A percentile compares a stretch with the other conserved stretches of the same genome.
Conservation (phyloP, 2,797 vertebrate species). For the Echiichthys vipera region DNA sequence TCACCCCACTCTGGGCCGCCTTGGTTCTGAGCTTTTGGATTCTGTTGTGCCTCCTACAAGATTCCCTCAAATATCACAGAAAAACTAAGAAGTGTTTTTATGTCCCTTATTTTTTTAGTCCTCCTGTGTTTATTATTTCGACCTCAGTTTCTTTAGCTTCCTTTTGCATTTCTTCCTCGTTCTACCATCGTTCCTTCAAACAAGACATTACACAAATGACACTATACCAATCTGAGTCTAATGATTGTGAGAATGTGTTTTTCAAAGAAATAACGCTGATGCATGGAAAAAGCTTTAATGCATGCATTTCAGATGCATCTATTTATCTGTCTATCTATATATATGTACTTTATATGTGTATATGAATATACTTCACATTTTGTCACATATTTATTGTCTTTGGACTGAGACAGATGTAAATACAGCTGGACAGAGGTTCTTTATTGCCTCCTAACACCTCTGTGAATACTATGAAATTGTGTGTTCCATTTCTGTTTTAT, state of each 20-base stretch:
- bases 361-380: not conserved
- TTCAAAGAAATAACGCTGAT: conserved; percentile 15
- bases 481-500: conserved; percentile 17
- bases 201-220: conserved; percentile 35
- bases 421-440: conserved; percentile 1
- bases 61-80: conserved; percentile 16
- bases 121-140: conserved; percentile 39
- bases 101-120: conserved; percentile 27
- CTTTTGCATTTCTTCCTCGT: conserved; percentile 27
- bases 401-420: conserved; percentile 1
- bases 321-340: too few species aligned
- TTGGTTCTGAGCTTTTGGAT: conserved; percentile 6
- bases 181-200: conserved; percentile 29
- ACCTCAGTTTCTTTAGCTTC: conserved; percentile 24
- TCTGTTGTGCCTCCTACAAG: conserved; percentile 4
- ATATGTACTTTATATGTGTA: too few species aligned
- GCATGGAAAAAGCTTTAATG: not conserved
- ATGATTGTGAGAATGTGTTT: conserved; percentile 10
- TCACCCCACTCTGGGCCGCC: conserved; percentile 3
- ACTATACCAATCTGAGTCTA: conserved; percentile 13
- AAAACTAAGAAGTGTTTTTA: conserved; percentile 19
- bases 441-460: not conserved
- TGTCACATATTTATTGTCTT: not conserved
- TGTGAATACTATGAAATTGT: conserved; percentile 3
- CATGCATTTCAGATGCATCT: too few species aligned